Evolutionary conservation across 1,140 invertebrate genomes (phyloP), one percentile per base, ranked within the genome.

Genomic region (Asbolus verrucosus): DNA sequence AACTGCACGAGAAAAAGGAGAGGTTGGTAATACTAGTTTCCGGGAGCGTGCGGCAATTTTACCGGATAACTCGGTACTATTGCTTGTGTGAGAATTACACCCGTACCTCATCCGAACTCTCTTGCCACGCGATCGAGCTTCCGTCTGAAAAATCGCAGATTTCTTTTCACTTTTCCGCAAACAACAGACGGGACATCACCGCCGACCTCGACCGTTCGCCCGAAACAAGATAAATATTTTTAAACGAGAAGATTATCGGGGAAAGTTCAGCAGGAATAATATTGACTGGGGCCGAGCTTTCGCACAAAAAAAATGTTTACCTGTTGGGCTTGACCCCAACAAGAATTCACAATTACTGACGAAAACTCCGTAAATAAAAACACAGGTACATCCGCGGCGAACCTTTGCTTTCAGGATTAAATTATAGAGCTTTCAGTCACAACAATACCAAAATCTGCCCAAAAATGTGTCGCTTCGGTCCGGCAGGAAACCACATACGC

Each of bases 81-180:
- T 76, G 72, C 75, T 67, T 72, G 67, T 76, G 72, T 69, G 75
- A 76, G 73, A 76, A 74, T 76, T 74, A 76, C 72, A 72, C 70
- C 67, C 65, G 31, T 72, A 75, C 41, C 63, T 60, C 70, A 65
- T 74, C 68, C 70, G 9, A 72, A 66, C 30, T 41, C 19, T 19
- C 69, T 66, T 69, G 54, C 11, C 43, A 39, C 30, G 9, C 9
- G 59, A 3, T 36, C 36, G 24, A 19, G 43, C 31, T 19, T 61
- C 21, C 5, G 36, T 18, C 46, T 54, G 24, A 68, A 68, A 68
- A 68, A 43, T 68, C 38, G 19, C 67, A 68, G 33, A 31, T 54
- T 68, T 68, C 50, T 68, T 68, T 68, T 68, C 36, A 54, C 21
- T 16, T 68, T 30, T 8, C 16, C 18, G n/a, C 9, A 65, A 15